Conservation (phyloP, 2,888 invertebrate genomes). For the Lithophane semibrunnea region DNA sequence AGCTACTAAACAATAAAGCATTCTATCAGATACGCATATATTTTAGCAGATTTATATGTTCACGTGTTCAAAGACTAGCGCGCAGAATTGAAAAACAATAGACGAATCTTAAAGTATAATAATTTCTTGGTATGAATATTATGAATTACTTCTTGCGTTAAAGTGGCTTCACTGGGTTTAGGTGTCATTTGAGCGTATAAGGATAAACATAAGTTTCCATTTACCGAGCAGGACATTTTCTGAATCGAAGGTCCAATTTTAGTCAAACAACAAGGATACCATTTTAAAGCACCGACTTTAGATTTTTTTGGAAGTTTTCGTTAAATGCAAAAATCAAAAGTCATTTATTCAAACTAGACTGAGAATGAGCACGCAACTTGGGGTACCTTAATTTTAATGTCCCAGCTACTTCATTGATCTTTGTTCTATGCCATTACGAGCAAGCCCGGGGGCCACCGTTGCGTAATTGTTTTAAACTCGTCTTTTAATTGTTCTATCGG, state of each 20-base stretch:
- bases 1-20: slow-evolving; percentile 85
- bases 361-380: no score
- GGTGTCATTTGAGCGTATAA: slow-evolving; percentile 22
- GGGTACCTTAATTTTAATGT: slow-evolving; percentile 24
- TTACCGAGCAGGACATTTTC: neutral
- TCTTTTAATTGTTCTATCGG: slow-evolving; percentile 91
- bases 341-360: no score
- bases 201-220: slow-evolving; percentile 25
- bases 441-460: slow-evolving; percentile 84
- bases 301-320: neutral
- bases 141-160: slow-evolving; percentile 23
- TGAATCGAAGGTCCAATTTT: slow-evolving; percentile 3
- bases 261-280: neutral
- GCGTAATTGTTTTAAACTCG: slow-evolving; percentile 90
- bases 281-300: neutral
- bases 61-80: slow-evolving; percentile 63
- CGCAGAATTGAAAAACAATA: slow-evolving; percentile 44
- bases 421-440: slow-evolving; percentile 82
- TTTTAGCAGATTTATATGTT: slow-evolving; percentile 65
- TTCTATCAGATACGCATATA: slow-evolving; percentile 70
- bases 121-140: slow-evolving; percentile 17
- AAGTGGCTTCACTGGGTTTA: slow-evolving; percentile 21
- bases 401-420: slow-evolving; percentile 54
- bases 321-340: neutral
- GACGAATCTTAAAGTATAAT: slow-evolving; percentile 31